Conservation (phyloP, 1,140 invertebrate species). For the Drosophila varians region DNA sequence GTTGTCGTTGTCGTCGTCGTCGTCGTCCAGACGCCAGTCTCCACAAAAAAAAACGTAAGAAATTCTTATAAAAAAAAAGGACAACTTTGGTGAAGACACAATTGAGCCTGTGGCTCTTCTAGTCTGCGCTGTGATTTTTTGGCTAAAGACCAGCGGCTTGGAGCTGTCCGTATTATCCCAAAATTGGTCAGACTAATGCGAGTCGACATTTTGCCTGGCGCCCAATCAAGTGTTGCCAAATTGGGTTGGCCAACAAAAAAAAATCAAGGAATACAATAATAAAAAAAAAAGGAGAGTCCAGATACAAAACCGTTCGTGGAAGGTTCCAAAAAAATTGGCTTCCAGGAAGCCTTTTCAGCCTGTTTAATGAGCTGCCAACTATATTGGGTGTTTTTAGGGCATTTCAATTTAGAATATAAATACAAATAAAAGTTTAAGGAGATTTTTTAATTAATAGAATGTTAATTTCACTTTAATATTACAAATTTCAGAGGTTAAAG, state of each 20-base stretch:
- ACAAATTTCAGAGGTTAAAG: neutral
- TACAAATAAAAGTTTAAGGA: neutral
- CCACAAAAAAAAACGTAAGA: conserved; percentile 20
- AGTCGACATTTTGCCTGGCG: conserved; percentile 74
- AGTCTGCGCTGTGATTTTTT: conserved; percentile 51
- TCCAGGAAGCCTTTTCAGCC: conserved; percentile 60
- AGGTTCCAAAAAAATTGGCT: conserved; percentile 42
- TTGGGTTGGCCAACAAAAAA: conserved; percentile 56
- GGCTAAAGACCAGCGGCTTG: conserved; percentile 82
- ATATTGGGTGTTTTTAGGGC: neutral
- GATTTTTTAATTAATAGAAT: neutral
- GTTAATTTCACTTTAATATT: too few species aligned
- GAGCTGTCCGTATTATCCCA: conserved; percentile 66
- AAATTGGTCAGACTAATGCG: conserved; percentile 55
- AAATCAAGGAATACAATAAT: conserved; percentile 5
- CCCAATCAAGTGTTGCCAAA: conserved; percentile 83
- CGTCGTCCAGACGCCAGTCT: conserved; percentile 63
- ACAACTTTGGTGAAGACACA: conserved; percentile 29
- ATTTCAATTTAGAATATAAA: neutral
- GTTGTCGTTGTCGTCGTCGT: conserved; percentile 62
- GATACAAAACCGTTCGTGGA: conserved; percentile 55
- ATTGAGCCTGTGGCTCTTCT: conserved; percentile 19
- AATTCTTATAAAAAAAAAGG: neutral
- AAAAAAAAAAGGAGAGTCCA: neutral
- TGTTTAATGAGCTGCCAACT: conserved; percentile 47